Percentiles rank a stretch among this genome's conserved stretches.
phyloP scores from a whole-genome alignment of 1,140 invertebrate species.

The Drosophila truncata region DNA sequence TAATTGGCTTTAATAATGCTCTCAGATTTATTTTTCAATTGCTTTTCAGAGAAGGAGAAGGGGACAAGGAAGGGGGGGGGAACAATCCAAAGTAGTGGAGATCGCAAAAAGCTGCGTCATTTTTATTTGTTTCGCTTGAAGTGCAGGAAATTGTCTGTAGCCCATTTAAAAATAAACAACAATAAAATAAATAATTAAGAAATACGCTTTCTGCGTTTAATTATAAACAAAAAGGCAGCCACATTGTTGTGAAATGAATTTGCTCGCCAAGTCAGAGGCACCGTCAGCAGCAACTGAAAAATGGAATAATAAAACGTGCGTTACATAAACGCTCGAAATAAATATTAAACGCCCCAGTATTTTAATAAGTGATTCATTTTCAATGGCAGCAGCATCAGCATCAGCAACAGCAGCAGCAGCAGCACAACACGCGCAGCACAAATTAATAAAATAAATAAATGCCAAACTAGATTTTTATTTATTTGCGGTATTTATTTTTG shows the following conservation, averaged over 20 bases:
- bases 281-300: constrained; percentile 43
- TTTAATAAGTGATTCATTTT: constrained; percentile 72
- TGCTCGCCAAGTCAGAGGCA: constrained; percentile 19
- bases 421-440: constrained; percentile 79
- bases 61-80: not conserved
- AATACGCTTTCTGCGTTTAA: constrained; percentile 79
- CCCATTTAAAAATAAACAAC: constrained; percentile 84
- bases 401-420: constrained; percentile 20
- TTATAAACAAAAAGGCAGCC: constrained; percentile 72
- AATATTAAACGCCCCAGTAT: constrained; percentile 54
- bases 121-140: constrained; percentile 82
- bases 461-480: constrained; percentile 62
- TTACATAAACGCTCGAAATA: constrained; percentile 83
- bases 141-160: constrained; percentile 84
- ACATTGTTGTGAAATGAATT: constrained; percentile 57
- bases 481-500: constrained; percentile 77
- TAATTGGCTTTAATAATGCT: constrained; percentile 69
- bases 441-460: constrained; percentile 83
- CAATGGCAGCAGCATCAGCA: constrained; percentile 44
- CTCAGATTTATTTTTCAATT: constrained; percentile 54
- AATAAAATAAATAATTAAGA: constrained; percentile 84
- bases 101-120: constrained; percentile 71
- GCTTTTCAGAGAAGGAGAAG: not conserved
- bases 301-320: constrained; percentile 57
- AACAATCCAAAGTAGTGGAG: constrained; percentile 23